These are phyloP conservation scores for Epinephelus awoara DNA, from an alignment of 2,797 vertebrate species.

Conservation along the genomic window DNA sequence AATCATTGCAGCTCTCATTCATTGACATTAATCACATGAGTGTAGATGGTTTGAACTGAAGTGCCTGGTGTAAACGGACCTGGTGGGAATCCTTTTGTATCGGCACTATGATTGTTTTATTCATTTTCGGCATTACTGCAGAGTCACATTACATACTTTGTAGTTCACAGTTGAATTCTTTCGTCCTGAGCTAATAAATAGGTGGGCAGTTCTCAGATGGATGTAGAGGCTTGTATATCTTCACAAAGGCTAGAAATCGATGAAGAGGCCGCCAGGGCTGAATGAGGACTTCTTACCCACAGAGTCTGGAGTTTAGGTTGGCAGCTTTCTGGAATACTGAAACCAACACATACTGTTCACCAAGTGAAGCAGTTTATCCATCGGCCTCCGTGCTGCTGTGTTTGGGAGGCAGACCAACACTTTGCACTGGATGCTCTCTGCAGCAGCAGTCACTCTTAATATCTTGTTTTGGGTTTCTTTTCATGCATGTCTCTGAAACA, in stretches of 20 bases:
- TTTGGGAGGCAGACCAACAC: conserved; percentile 16
- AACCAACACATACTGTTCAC: conserved; percentile 31
- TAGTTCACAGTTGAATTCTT: background rate
- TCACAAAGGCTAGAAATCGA: conserved; percentile 45
- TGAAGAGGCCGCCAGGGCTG: conserved; percentile 32
- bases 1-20: too few relatives aligned
- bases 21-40: background rate
- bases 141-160: background rate
- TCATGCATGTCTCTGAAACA: conserved; percentile 7
- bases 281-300: conserved; percentile 56
- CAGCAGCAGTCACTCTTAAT: conserved; percentile 7
- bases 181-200: background rate
- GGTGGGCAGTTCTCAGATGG: conserved; percentile 23
- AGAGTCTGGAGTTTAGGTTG: conserved; percentile 60
- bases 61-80: background rate
- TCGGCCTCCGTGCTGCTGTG: conserved; percentile 17
- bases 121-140: background rate
- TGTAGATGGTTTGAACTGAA: background rate
- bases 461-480: conserved; percentile 6
- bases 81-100: background rate
- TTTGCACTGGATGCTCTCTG: background rate
- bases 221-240: conserved; percentile 52
- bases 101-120: background rate
- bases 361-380: conserved; percentile 2
- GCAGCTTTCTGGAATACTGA: conserved; percentile 38